These are phyloP conservation scores for Mellilla xanthometata DNA, from an alignment of 2,888 invertebrate genomes.

Conservation along the genomic window DNA sequence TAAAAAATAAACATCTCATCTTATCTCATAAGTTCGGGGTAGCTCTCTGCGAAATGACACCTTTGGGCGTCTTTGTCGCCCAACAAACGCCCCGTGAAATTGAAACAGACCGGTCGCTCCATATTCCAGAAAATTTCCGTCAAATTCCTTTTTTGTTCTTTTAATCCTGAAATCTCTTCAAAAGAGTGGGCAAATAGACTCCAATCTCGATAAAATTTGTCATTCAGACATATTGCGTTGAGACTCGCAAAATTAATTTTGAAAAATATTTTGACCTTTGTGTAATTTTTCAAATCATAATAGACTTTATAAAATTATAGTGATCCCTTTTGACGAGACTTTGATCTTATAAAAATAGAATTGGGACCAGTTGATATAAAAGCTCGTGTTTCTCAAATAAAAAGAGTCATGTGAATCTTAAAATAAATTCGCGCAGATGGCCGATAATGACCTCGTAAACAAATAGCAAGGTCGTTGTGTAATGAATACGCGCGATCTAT, in stretches of 20 bases:
- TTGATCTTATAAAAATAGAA: no score
- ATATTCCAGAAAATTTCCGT: slow-evolving; percentile 59
- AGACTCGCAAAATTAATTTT: background rate
- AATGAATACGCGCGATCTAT: slow-evolving; percentile 78
- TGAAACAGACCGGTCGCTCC: slow-evolving; percentile 72
- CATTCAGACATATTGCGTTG: slow-evolving; percentile 15
- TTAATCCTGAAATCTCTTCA: slow-evolving; percentile 42
- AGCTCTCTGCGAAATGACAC: slow-evolving; percentile 73
- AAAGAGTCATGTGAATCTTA: background rate
- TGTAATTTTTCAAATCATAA: no score
- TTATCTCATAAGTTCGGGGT: slow-evolving; percentile 64
- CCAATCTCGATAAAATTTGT: slow-evolving; percentile 23
- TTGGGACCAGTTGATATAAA: no score
- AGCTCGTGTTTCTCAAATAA: no score
- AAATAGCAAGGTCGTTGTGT: slow-evolving; percentile 53
- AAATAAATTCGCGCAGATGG: background rate
- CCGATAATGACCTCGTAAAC: slow-evolving; percentile 33
- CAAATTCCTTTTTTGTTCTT: slow-evolving; percentile 55
- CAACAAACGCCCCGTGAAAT: slow-evolving; percentile 80
- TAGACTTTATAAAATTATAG: no score
- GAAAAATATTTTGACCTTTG: background rate
- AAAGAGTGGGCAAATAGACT: slow-evolving; percentile 20
- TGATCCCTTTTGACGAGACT: no score
- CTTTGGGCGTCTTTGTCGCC: slow-evolving; percentile 75
- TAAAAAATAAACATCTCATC: slow-evolving; percentile 62